A percentile compares a stretch with the other conserved stretches of the same genome.
These are phyloP conservation scores for Tromatobia lineatoria DNA, from an alignment of 2,888 invertebrate species.

Conservation along the genomic window DNA sequence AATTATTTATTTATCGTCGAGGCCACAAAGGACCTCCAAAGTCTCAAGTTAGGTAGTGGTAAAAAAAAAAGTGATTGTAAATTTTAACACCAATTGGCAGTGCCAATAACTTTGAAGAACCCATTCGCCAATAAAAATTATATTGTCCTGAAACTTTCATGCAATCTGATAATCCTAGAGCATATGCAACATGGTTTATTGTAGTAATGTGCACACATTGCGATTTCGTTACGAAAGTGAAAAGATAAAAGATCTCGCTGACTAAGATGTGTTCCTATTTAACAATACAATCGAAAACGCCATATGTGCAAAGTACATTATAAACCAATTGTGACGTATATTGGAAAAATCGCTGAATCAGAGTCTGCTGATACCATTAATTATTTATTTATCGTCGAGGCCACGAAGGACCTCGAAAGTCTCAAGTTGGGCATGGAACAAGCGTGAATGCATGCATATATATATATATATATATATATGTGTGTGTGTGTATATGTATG, in stretches of 20 bases:
- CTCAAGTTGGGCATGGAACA: conserved; percentile 61
- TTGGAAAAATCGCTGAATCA: conserved; percentile 60
- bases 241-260: not conserved
- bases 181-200: not conserved
- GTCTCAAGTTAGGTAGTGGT: conserved; percentile 58
- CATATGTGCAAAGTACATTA: not conserved
- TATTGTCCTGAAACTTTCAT: not conserved
- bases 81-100: not conserved
- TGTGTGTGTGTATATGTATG: too few species aligned
- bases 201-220: not conserved
- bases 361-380: conserved; percentile 31
- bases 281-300: not conserved
- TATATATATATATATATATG: too few species aligned
- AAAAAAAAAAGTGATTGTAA: too few species aligned
- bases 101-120: not conserved
- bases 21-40: conserved; percentile 25
- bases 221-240: conserved; percentile 1
- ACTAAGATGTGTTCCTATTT: not conserved
- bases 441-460: not conserved
- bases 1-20: conserved; percentile 47
- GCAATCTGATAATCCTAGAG: not conserved
- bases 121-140: not conserved
- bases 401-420: conserved; percentile 29
- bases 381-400: conserved; percentile 47
- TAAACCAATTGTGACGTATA: conserved; percentile 22